Conservation (phyloP, 2,113 vertebrate species). For the Paralichthys olivaceus region DNA sequence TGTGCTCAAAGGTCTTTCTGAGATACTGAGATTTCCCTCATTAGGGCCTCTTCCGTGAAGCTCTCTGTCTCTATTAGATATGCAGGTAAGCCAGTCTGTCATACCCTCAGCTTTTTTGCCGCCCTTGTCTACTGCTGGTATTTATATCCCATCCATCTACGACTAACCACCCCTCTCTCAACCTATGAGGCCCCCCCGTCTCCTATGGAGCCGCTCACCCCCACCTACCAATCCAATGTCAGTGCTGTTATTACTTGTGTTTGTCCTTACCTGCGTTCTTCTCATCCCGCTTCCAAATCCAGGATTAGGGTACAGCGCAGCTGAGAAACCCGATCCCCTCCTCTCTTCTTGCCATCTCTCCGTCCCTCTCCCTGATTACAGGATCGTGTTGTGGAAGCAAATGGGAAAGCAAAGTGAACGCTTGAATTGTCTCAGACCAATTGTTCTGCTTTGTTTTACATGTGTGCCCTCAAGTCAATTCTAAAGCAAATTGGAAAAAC, state of each 20-base stretch:
- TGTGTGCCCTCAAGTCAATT: not conserved
- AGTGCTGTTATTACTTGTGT: conserved; percentile 69
- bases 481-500: not conserved
- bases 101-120: conserved; percentile 79
- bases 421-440: not conserved
- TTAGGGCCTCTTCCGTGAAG: conserved; percentile 15
- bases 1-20: conserved; percentile 38
- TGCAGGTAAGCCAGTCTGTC: conserved; percentile 44
- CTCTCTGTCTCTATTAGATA: conserved; percentile 14
- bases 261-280: conserved; percentile 68
- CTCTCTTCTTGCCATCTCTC: conserved; percentile 27
- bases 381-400: conserved; percentile 19
- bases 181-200: conserved; percentile 88
- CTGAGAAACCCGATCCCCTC: conserved; percentile 71
- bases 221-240: conserved; percentile 82
- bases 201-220: conserved; percentile 74
- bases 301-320: conserved; percentile 78
- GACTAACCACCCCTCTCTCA: conserved; percentile 76
- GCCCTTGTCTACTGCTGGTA: conserved; percentile 88
- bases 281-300: conserved; percentile 74
- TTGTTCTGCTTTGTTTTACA: not conserved
- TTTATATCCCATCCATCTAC: conserved; percentile 87
- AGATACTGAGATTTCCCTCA: conserved; percentile 14
- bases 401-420: conserved; percentile 32
- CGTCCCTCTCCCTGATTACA: conserved; percentile 51